Evolutionary conservation across 1,140 invertebrate genomes (phyloP).

Genomic region (Drosophila lacertosa): DNA sequence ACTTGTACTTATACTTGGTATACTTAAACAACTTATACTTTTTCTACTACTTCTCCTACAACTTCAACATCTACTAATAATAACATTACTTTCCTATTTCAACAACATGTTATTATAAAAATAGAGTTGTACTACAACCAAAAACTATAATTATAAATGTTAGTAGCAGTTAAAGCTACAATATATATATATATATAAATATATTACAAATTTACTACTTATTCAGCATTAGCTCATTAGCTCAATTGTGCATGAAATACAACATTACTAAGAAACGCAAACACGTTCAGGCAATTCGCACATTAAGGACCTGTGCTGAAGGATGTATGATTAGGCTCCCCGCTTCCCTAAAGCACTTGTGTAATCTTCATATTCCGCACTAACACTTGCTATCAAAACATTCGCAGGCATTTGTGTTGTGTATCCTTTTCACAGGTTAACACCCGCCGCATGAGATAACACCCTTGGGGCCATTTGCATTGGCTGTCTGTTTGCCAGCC

Average conservation of each 20-base stretch:
- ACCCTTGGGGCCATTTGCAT: conserved; percentile 34
- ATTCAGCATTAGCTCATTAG: conserved; percentile 18
- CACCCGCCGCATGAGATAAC: conserved; percentile 13
- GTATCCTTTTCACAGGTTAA: conserved; percentile 44
- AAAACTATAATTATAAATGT: too few species aligned
- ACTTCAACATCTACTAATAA: too few species aligned
- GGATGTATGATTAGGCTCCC: neutral
- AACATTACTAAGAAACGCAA: neutral
- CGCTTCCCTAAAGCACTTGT: neutral
- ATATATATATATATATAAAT: too few species aligned
- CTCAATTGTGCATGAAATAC: neutral
- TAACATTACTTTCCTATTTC: too few species aligned
- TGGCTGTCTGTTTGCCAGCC: conserved; percentile 31
- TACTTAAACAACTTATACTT: too few species aligned
- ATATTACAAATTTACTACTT: neutral
- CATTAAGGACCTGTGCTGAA: neutral
- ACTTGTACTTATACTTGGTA: too few species aligned
- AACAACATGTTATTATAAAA: too few species aligned
- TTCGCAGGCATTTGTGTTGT: conserved; percentile 22
- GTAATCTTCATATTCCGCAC: conserved; percentile 15
- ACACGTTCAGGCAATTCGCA: neutral
- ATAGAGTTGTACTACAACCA: too few species aligned
- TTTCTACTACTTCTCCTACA: too few species aligned
- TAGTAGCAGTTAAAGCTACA: too few species aligned
- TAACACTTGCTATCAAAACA: conserved; percentile 56